Percentiles rank a stretch among this genome's conserved stretches.
phyloP scores from a whole-genome alignment of 2,797 vertebrate genomes.

The Oryzias dopingdopingensis region DNA sequence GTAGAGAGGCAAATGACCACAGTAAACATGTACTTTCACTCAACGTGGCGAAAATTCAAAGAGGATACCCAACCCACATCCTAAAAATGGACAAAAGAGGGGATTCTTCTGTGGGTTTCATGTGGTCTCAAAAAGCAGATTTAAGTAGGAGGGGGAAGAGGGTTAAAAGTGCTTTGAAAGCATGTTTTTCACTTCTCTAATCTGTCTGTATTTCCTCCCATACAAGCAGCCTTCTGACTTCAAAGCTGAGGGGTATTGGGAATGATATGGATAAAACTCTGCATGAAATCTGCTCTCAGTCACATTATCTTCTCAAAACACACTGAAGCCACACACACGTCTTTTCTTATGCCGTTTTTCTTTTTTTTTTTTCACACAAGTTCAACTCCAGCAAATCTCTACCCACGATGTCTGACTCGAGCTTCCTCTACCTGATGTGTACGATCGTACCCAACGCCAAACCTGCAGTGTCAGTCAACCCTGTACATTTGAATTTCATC shows the following conservation, averaged over 20 bases:
- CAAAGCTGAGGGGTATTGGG: slow-evolving; percentile 50
- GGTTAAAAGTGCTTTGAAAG: slow-evolving; percentile 37
- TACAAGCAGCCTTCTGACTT: slow-evolving; percentile 58
- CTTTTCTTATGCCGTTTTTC: neutral
- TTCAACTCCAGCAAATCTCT: slow-evolving; percentile 9
- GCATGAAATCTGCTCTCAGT: slow-evolving; percentile 53
- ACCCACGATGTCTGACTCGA: slow-evolving; percentile 17
- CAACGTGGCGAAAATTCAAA: slow-evolving; percentile 31
- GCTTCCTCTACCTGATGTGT: slow-evolving; percentile 20
- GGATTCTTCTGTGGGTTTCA: slow-evolving; percentile 39
- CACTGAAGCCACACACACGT: slow-evolving; percentile 15
- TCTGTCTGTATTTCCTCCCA: slow-evolving; percentile 56
- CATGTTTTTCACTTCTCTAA: slow-evolving; percentile 42
- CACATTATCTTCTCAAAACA: slow-evolving; percentile 59
- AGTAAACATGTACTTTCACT: slow-evolving; percentile 55
- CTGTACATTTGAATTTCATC: slow-evolving; percentile 42
- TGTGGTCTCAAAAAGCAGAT: slow-evolving; percentile 39
- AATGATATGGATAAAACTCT: slow-evolving; percentile 38
- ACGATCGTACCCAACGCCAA: slow-evolving; percentile 1
- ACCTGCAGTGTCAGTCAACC: slow-evolving; percentile 15
- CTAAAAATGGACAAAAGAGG: slow-evolving; percentile 50
- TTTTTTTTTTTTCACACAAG: slow-evolving; percentile 5
- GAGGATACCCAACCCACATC: slow-evolving; percentile 27
- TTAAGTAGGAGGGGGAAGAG: slow-evolving; percentile 15
- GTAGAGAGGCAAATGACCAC: slow-evolving; percentile 29